Evolutionary conservation across 2,113 vertebrate genomes (phyloP).

Genomic region (Gorsachius goisagi): DNA sequence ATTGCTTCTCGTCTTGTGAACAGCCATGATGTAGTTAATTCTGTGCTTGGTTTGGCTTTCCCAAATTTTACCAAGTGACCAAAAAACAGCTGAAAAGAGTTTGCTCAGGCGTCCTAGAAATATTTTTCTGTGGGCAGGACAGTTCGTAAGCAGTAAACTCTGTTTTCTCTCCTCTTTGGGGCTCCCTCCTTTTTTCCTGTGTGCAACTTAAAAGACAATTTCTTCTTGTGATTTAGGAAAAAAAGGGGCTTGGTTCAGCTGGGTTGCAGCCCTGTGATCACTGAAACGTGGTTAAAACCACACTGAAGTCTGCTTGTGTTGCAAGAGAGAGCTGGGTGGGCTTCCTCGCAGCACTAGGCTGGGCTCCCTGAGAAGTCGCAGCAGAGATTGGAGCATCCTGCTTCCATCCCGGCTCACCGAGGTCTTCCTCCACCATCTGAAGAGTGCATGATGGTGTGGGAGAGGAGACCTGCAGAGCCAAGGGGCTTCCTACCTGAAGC

Average conservation of each 20-base stretch:
- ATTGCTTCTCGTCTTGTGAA: rapidly evolving
- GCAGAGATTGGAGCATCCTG: neutral
- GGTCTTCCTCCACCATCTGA: neutral
- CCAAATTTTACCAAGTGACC: neutral
- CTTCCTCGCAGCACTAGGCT: neutral
- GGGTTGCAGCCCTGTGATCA: neutral
- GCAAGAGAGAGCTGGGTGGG: neutral
- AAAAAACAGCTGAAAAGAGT: neutral
- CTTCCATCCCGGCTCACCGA: neutral
- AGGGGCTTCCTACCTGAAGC: neutral
- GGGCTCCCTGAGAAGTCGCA: neutral
- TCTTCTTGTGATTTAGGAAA: neutral
- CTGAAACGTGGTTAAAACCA: neutral
- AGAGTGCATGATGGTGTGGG: neutral
- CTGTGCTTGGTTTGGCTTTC: neutral
- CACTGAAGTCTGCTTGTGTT: neutral
- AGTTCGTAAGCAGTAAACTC: neutral
- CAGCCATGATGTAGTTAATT: neutral
- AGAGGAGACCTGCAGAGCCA: neutral
- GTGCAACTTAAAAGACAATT: neutral
- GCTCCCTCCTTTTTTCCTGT: neutral
- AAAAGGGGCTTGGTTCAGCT: neutral
- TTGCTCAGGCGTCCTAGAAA: neutral
- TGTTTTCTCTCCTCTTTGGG: neutral
- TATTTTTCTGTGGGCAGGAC: neutral